Percentiles rank a stretch among this genome's conserved stretches.
These are phyloP conservation scores for Palaemon carinicauda DNA, from an alignment of 1,140 invertebrate genomes.

Conservation along the genomic window DNA sequence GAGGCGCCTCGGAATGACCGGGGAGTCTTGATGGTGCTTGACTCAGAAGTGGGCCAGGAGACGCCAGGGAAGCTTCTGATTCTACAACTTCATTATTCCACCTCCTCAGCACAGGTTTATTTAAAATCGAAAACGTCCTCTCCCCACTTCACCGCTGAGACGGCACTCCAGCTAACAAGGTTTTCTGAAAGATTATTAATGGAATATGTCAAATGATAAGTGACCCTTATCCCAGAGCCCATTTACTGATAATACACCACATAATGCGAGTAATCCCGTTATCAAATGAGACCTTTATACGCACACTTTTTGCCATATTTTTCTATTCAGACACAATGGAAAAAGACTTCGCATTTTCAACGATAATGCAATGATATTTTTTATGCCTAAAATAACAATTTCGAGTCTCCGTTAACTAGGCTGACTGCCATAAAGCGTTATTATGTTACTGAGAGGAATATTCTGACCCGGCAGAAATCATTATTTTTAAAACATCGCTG, in stretches of 20 bases:
- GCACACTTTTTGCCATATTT: neutral
- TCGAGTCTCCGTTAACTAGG: neutral
- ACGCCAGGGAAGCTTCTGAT: slow-evolving; percentile 51
- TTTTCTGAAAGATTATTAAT: slow-evolving; percentile 54
- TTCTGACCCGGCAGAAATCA: too few relatives aligned
- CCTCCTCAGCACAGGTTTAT: slow-evolving; percentile 51
- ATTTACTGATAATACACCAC: slow-evolving; percentile 51
- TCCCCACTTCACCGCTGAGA: slow-evolving; percentile 41
- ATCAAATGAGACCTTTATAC: neutral
- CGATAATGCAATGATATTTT: too few relatives aligned
- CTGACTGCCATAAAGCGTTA: too few relatives aligned
- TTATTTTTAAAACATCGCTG: neutral
- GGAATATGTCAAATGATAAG: slow-evolving; percentile 53
- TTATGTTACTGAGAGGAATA: neutral
- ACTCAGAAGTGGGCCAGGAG: slow-evolving; percentile 50
- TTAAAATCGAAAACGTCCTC: slow-evolving; percentile 54
- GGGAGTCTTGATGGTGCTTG: slow-evolving; percentile 34
- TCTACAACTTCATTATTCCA: slow-evolving; percentile 57
- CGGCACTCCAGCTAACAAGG: slow-evolving; percentile 46
- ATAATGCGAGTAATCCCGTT: slow-evolving; percentile 42
- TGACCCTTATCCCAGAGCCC: slow-evolving; percentile 35
- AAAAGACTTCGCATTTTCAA: too few relatives aligned
- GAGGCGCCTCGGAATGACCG: slow-evolving; percentile 16
- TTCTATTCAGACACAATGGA: neutral
- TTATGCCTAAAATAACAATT: too few relatives aligned